Percentiles rank a stretch among this genome's conserved stretches.
phyloP scores from a whole-genome alignment of 2,797 vertebrate genomes.

The Diceros bicornis region DNA sequence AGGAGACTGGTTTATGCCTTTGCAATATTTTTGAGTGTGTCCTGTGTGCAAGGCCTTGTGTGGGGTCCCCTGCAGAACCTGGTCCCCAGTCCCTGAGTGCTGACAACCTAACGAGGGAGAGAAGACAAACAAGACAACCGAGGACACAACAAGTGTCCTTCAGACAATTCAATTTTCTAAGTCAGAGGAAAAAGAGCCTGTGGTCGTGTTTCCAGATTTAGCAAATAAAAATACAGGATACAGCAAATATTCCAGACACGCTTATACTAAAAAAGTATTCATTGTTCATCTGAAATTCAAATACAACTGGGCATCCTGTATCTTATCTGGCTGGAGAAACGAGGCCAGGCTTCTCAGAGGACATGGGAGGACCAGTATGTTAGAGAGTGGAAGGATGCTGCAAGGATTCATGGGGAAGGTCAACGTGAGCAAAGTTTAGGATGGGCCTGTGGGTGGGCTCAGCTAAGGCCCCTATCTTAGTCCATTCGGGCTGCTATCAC shows the following conservation, averaged over 20 bases:
- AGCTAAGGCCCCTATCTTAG: too few species aligned
- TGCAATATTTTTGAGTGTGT: background rate
- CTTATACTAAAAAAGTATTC: background rate
- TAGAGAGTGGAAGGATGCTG: background rate
- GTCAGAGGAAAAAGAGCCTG: background rate
- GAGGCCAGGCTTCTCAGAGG: background rate
- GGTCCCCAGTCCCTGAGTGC: background rate
- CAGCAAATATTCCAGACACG: background rate
- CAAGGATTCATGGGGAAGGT: background rate
- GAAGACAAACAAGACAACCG: background rate
- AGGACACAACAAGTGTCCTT: background rate
- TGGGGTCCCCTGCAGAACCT: too few species aligned
- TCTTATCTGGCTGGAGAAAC: background rate
- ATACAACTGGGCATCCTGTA: background rate
- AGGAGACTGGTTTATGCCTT: background rate
- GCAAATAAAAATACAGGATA: background rate
- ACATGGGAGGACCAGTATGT: background rate
- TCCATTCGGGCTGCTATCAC: background rate
- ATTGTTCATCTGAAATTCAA: slow-evolving; percentile 5
- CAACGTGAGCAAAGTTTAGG: background rate
- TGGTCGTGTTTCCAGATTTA: background rate
- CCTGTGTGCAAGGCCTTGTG: background rate
- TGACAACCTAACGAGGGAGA: background rate
- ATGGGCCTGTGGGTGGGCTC: background rate
- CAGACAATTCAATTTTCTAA: background rate